These are phyloP conservation scores for Symphodus melops DNA, from an alignment of 2,113 vertebrate species.

Conservation along the genomic window DNA sequence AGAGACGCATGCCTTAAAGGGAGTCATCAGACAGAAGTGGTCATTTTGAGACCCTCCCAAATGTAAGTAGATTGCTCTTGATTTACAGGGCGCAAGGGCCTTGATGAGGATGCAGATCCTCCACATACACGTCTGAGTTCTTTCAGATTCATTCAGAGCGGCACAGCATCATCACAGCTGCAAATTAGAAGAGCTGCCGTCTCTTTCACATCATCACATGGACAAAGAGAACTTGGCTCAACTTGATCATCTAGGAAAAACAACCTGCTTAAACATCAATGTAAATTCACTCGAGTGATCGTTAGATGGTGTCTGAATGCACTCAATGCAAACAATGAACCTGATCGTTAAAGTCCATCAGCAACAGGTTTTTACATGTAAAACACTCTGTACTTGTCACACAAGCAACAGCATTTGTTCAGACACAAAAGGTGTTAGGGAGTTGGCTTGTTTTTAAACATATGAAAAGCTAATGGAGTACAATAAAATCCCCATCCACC, in stretches of 20 bases:
- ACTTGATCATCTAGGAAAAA: not conserved
- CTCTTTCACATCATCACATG: constrained; percentile 11
- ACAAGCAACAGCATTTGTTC: not conserved
- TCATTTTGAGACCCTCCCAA: not conserved
- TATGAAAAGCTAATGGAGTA: not conserved
- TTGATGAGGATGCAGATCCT: not conserved
- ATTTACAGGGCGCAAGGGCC: not conserved
- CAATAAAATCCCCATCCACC: not conserved
- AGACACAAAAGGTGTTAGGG: constrained; percentile 8
- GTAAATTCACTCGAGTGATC: constrained; percentile 56
- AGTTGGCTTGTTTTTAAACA: constrained; percentile 15
- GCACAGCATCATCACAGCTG: not conserved
- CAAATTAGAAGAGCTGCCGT: not conserved
- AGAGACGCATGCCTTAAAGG: not conserved
- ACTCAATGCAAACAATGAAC: constrained; percentile 40
- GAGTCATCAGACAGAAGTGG: not conserved
- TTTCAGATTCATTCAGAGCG: constrained; percentile 46
- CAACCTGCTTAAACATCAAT: constrained; percentile 40
- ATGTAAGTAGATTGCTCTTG: not conserved
- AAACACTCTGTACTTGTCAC: constrained; percentile 19
- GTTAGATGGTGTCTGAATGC: constrained; percentile 32
- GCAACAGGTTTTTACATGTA: constrained; percentile 32
- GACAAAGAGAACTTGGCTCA: constrained; percentile 1
- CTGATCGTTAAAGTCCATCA: constrained; percentile 24
- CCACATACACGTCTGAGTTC: not conserved